These are phyloP conservation scores for Drosophila nigromelanica DNA, from an alignment of 1,140 invertebrate genomes.

Conservation along the genomic window DNA sequence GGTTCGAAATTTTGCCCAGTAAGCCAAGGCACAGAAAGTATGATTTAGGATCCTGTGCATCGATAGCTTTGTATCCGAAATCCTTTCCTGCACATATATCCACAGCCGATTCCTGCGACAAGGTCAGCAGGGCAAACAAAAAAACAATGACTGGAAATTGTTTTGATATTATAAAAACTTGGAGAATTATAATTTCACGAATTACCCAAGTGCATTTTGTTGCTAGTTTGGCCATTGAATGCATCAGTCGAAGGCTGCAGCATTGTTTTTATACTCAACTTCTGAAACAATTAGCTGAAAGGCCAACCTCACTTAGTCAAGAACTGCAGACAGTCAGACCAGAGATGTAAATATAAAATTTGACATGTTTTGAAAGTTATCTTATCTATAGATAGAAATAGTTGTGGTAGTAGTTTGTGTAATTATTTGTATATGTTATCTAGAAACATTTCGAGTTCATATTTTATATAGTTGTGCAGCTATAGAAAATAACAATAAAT, in stretches of 20 bases:
- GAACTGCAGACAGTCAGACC: not conserved
- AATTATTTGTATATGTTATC: too few relatives aligned
- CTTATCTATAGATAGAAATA: not conserved
- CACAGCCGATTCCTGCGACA: not conserved
- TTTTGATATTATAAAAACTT: not conserved
- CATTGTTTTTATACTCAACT: conserved; percentile 12
- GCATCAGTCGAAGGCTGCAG: too few relatives aligned
- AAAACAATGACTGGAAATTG: conserved; percentile 6
- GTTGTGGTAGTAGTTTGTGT: too few relatives aligned
- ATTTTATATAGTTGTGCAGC: too few relatives aligned
- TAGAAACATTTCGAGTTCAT: too few relatives aligned
- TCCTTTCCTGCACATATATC: conserved; percentile 18
- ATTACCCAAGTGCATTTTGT: conserved; percentile 32
- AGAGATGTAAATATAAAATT: not conserved
- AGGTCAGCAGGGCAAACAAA: conserved; percentile 23
- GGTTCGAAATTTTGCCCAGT: conserved; percentile 14
- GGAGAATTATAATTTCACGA: not conserved
- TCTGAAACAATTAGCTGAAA: conserved; percentile 21
- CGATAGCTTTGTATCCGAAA: conserved; percentile 29
- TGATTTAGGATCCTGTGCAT: conserved; percentile 10
- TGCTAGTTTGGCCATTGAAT: not conserved
- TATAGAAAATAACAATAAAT: too few relatives aligned
- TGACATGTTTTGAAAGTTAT: not conserved
- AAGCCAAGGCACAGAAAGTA: conserved; percentile 33
- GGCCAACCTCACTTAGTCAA: not conserved